These are phyloP conservation scores for Drosophila nr. medialis DNA, from an alignment of 2,888 invertebrate species.

Conservation along the genomic window DNA sequence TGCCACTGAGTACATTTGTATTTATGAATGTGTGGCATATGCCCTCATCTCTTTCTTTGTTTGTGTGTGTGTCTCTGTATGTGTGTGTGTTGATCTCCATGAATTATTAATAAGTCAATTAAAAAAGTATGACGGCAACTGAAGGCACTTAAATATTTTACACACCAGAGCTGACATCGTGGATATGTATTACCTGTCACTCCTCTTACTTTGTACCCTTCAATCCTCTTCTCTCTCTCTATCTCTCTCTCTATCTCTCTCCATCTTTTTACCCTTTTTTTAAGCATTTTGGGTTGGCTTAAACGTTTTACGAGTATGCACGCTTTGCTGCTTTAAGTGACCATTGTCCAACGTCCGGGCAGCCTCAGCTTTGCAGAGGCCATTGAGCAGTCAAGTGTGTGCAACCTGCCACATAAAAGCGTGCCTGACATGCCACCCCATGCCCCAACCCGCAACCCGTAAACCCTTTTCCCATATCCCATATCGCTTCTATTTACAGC, in stretches of 20 bases:
- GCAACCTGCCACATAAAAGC: slow-evolving; percentile 67
- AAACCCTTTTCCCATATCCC: not conserved
- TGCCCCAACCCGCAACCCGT: not conserved
- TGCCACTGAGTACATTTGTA: slow-evolving; percentile 61
- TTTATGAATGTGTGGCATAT: slow-evolving; percentile 55
- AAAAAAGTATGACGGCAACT: slow-evolving; percentile 79
- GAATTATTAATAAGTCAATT: slow-evolving; percentile 83
- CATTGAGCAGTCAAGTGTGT: slow-evolving; percentile 75
- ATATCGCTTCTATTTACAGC: slow-evolving; percentile 28
- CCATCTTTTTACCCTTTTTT: not conserved
- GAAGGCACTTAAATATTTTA: slow-evolving; percentile 79
- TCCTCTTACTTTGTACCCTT: not conserved
- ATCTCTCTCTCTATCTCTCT: not conserved
- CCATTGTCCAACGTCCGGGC: slow-evolving; percentile 28
- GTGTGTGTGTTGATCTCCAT: slow-evolving; percentile 53
- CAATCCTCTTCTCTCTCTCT: not conserved
- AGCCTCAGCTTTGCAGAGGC: slow-evolving; percentile 43
- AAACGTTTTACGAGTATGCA: slow-evolving; percentile 49
- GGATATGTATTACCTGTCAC: slow-evolving; percentile 31
- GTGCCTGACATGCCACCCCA: slow-evolving; percentile 30
- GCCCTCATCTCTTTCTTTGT: not conserved
- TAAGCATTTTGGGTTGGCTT: slow-evolving; percentile 26
- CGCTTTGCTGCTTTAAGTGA: slow-evolving; percentile 38
- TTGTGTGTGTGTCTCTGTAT: slow-evolving; percentile 6
- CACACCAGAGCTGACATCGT: slow-evolving; percentile 19